Conservation (phyloP, 2,888 invertebrate genomes). For the Tolmerus cingulatus region DNA sequence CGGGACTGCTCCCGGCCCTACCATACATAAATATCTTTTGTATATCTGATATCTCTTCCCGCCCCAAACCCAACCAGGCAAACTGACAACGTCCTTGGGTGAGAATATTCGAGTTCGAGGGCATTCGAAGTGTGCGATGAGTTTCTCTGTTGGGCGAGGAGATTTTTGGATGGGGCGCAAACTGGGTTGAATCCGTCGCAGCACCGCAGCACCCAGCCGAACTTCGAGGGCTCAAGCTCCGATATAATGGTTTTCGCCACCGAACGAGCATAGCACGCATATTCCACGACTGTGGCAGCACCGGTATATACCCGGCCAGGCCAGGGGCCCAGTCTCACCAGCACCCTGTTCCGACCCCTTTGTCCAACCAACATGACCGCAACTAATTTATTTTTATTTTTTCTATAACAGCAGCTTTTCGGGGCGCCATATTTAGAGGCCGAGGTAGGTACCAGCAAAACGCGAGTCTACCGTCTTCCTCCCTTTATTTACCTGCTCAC, state of each 20-base stretch:
- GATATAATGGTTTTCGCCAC: slow-evolving; percentile 10
- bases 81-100: slow-evolving; percentile 41
- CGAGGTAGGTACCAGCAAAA: neutral
- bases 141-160: slow-evolving; percentile 14
- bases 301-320: neutral
- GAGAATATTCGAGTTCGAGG: slow-evolving; percentile 40
- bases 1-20: neutral
- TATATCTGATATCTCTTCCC: slow-evolving; percentile 26
- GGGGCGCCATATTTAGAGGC: neutral
- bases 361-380: neutral
- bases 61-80: neutral
- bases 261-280: slow-evolving; percentile 27
- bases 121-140: slow-evolving; percentile 39
- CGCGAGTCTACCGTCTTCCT: neutral
- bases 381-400: neutral
- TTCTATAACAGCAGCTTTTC: neutral
- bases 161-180: slow-evolving; percentile 17
- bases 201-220: slow-evolving; percentile 4
- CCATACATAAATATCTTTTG: slow-evolving; percentile 37
- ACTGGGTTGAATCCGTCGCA: slow-evolving; percentile 30
- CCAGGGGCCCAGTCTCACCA: neutral
- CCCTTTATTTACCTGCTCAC: slow-evolving; percentile 3
- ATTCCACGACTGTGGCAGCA: slow-evolving; percentile 5
- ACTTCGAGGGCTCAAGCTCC: neutral
- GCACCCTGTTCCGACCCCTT: neutral